These are phyloP conservation scores for Caenorhabditis panamensis DNA, from an alignment of 2,888 invertebrate species.

Conservation along the genomic window DNA sequence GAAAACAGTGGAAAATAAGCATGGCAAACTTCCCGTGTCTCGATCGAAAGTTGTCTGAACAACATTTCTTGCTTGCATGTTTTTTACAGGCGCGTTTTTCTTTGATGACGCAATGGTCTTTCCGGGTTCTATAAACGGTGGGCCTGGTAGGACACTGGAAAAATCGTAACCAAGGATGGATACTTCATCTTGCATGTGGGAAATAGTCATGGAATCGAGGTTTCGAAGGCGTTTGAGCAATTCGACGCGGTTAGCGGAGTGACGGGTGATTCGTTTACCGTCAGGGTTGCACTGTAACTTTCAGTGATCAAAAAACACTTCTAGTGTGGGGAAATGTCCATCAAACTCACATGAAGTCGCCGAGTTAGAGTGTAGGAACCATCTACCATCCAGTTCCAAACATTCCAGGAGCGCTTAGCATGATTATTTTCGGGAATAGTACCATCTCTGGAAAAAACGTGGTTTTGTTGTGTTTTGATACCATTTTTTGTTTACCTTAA, in stretches of 20 bases:
- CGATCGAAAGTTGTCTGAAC: too few species aligned
- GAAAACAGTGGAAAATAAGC: too few species aligned
- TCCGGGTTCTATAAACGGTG: slow-evolving; percentile 20
- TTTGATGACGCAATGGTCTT: slow-evolving; percentile 16
- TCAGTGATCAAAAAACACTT: background rate
- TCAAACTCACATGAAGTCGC: slow-evolving; percentile 3
- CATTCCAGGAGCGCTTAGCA: slow-evolving; percentile 21
- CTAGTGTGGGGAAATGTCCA: too few species aligned
- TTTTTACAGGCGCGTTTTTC: slow-evolving; percentile 16
- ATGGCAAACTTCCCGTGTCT: too few species aligned
- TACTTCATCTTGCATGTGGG: slow-evolving; percentile 7
- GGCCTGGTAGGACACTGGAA: slow-evolving; percentile 18
- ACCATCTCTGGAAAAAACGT: slow-evolving; percentile 22
- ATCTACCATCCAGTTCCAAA: slow-evolving; percentile 30
- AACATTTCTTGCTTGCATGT: too few species aligned
- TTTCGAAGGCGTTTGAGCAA: slow-evolving; percentile 22
- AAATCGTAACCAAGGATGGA: background rate
- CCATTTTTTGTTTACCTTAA: slow-evolving; percentile 11
- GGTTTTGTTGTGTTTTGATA: background rate
- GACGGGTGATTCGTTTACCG: background rate
- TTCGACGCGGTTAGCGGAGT: background rate
- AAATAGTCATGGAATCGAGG: background rate
- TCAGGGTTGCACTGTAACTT: slow-evolving; percentile 13
- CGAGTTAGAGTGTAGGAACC: slow-evolving; percentile 19
- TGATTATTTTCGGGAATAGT: slow-evolving; percentile 48